Percentiles rank a stretch among this genome's conserved stretches.
Conservation (phyloP, 2,888 invertebrate genomes). For the Drosophila peninsularis region DNA sequence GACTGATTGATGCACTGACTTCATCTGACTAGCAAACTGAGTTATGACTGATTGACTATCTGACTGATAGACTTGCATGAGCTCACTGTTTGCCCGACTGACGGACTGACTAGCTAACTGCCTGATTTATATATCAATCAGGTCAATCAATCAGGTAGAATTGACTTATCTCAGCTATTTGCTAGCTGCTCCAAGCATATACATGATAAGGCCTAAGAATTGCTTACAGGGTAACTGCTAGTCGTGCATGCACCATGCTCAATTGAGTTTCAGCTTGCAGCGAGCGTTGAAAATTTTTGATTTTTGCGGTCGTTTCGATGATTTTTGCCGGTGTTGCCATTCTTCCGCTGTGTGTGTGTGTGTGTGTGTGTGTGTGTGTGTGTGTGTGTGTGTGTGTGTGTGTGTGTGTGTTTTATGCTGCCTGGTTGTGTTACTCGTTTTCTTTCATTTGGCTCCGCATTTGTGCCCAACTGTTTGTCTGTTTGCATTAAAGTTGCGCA, state of each 20-base stretch:
- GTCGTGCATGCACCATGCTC: neutral
- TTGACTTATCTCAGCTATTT: neutral
- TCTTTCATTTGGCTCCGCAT: constrained; percentile 13
- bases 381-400: constrained; percentile 8
- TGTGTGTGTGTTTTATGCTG: constrained; percentile 11
- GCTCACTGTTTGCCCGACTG: neutral
- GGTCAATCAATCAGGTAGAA: neutral
- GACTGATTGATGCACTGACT: neutral
- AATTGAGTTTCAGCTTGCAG: neutral
- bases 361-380: neutral
- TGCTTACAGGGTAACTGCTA: neutral
- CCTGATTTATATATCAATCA: neutral
- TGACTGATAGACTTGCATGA: neutral
- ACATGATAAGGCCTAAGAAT: too few relatives aligned
- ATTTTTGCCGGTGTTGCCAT: constrained; percentile 45
- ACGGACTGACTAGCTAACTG: neutral
- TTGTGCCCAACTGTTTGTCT: constrained; percentile 53
- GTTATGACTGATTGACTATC: neutral
- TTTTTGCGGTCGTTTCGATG: constrained; percentile 66
- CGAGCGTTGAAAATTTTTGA: constrained; percentile 53
- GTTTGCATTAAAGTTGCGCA: constrained; percentile 71
- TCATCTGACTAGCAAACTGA: too few relatives aligned
- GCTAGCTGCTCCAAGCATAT: neutral
- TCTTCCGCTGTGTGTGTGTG: constrained; percentile 15
- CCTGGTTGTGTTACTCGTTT: constrained; percentile 16